Evolutionary conservation across 2,888 invertebrate species (phyloP).

Genomic region (Plagiodera versicolora): DNA sequence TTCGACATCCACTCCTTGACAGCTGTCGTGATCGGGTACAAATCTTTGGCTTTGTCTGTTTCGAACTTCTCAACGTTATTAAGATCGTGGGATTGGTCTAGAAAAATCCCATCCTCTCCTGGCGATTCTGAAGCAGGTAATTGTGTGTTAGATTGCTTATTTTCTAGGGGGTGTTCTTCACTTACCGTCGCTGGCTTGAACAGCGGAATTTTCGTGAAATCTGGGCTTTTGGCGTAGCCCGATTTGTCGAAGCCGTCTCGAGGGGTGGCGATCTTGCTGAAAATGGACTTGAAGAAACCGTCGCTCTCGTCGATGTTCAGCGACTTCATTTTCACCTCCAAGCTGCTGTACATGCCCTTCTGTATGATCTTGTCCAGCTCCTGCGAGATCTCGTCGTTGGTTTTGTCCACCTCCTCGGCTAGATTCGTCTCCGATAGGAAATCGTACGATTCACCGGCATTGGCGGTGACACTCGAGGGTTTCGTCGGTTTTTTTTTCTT

Average conservation of each 20-base stretch:
- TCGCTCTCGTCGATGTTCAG: slow-evolving; percentile 45
- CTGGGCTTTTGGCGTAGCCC: slow-evolving; percentile 40
- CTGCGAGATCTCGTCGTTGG: slow-evolving; percentile 51
- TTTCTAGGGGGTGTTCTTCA: slow-evolving; percentile 34
- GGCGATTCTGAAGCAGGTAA: slow-evolving; percentile 36
- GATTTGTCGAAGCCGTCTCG: slow-evolving; percentile 36
- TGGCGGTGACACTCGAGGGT: slow-evolving; percentile 36
- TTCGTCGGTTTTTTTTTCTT: slow-evolving; percentile 34
- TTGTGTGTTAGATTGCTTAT: slow-evolving; percentile 35
- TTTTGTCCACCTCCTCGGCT: slow-evolving; percentile 43
- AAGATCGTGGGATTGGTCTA: slow-evolving; percentile 33
- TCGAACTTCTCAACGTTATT: slow-evolving; percentile 3
- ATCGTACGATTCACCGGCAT: slow-evolving; percentile 44
- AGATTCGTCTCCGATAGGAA: slow-evolving; percentile 42
- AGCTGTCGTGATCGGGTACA: slow-evolving; percentile 61
- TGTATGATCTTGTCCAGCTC: slow-evolving; percentile 54
- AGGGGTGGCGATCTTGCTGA: slow-evolving; percentile 35
- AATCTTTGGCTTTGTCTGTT: slow-evolving; percentile 6
- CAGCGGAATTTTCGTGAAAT: slow-evolving; percentile 41
- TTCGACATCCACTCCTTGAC: slow-evolving; percentile 63
- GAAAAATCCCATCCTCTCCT: slow-evolving; percentile 40
- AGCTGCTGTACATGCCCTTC: slow-evolving; percentile 50
- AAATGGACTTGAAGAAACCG: slow-evolving; percentile 49
- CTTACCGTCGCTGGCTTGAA: slow-evolving; percentile 38
- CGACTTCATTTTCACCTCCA: slow-evolving; percentile 51